Conservation (phyloP, 92 coral and sea anemone species). For the Montipora capitata region DNA sequence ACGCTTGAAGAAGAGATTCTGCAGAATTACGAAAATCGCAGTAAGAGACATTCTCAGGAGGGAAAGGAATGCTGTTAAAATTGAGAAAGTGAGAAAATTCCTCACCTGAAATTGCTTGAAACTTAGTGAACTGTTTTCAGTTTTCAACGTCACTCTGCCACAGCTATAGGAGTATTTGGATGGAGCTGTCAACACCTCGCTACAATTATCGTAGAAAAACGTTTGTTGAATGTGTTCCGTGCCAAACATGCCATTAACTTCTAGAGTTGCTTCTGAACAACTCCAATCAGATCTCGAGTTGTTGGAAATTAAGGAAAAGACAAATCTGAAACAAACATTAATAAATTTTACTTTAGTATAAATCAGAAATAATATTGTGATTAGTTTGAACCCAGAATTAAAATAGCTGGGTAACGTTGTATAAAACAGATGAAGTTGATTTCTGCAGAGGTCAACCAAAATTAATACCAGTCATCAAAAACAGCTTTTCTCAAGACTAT, state of each 20-base stretch:
- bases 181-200: slow-evolving; percentile 13
- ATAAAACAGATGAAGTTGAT: too few species aligned
- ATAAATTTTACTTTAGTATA: neutral
- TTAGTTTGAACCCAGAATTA: too few species aligned
- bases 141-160: neutral
- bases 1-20: too few species aligned
- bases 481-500: too few species aligned
- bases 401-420: too few species aligned
- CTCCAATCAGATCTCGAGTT: slow-evolving; percentile 14
- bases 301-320: neutral
- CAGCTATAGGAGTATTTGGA: slow-evolving; percentile 40
- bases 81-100: neutral
- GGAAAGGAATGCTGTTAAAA: too few species aligned
- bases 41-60: too few species aligned
- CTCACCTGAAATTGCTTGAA: slow-evolving; percentile 38
- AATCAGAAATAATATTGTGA: too few species aligned
- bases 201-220: slow-evolving; percentile 1
- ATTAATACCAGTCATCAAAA: too few species aligned
- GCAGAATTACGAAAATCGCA: too few species aligned
- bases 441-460: too few species aligned
- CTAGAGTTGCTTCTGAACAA: slow-evolving; percentile 15
- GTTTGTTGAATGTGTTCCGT: neutral
- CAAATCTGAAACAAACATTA: neutral
- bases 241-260: slow-evolving; percentile 17
- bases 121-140: neutral